Base-by-base conservation (phyloP, 2,888 invertebrate species). In the Tholera decimalis region DNA sequence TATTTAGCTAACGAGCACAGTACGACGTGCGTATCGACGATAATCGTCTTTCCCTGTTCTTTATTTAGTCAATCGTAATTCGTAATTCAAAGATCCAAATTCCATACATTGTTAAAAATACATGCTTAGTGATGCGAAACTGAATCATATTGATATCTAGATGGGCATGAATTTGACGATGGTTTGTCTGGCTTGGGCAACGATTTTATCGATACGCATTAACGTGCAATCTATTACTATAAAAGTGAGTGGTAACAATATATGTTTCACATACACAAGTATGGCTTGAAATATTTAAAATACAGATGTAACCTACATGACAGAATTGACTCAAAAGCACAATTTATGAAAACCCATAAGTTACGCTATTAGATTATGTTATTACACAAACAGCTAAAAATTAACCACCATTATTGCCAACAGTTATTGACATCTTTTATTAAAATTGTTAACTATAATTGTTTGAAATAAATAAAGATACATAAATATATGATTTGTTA, bases 1-100 rank as follows among this genome's bases (percentile, higher is more conserved):
- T 78, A 85, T 85, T 84, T 83, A 84, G 82, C 82, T 81, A 83
- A 83, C 83, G 79, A 79, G 82, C 82, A 81, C 81, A 68, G 73
- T 77, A 79, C 55, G 77, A 43, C 50, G 61, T 47, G 51, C 62
- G 80, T 55, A 65, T 71, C 77, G 72, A 59, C 39, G 24, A 39
- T 26, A 35, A 74, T 39, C 35, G 13, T 43, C 13, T 47, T 13
- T 35, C 50, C 46, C 24, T 13, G 9, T 18, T 9, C 37, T 35
- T 35, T 65, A 49, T 60, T 35, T 28, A 49, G 33, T 44, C 35
- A 26, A 41, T 51, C 18, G 28, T 24, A 30, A 41, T 39, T 51
- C 18, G 28, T 24, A 30, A 41, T 39, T 49, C 7, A 24, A 35
- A n/a, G 13, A 47, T 35, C 30, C 22, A 53, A 18, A 47, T 53